These are phyloP conservation scores for Oophaga sylvatica DNA, from an alignment of 2,797 vertebrate species.

Conservation along the genomic window DNA sequence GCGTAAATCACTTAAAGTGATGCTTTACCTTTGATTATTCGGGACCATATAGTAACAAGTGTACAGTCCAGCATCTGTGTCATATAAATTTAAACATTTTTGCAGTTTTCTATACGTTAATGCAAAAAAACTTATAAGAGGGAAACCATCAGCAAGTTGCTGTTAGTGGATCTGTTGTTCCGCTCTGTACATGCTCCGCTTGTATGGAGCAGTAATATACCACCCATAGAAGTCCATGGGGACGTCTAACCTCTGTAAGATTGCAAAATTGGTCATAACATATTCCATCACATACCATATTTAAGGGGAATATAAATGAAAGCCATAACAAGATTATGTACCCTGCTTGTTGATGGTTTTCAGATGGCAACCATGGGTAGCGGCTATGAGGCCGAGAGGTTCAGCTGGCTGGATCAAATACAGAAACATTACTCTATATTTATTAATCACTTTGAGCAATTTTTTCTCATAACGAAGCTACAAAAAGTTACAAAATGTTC, in stretches of 20 bases:
- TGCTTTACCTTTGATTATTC: not conserved
- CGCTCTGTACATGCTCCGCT: not conserved
- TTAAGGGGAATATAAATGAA: not conserved
- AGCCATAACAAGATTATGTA: not conserved
- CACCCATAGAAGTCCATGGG: not conserved
- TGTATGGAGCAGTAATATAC: not conserved
- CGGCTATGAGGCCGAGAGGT: no score
- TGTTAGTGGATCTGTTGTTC: not conserved
- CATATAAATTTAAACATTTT: not conserved
- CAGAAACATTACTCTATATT: no score
- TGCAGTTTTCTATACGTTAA: not conserved
- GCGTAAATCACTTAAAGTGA: constrained; percentile 9
- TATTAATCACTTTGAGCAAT: no score
- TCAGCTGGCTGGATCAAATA: no score
- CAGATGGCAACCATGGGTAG: not conserved
- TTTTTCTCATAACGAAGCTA: no score
- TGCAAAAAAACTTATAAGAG: not conserved
- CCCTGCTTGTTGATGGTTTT: not conserved
- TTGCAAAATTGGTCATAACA: not conserved
- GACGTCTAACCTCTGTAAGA: not conserved
- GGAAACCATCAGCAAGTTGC: not conserved
- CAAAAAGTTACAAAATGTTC: no score
- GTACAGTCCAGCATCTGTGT: not conserved
- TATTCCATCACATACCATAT: not conserved
- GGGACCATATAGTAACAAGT: not conserved